Base-by-base conservation (phyloP, 1,140 invertebrate genomes). In the Brachystomella parvula region DNA sequence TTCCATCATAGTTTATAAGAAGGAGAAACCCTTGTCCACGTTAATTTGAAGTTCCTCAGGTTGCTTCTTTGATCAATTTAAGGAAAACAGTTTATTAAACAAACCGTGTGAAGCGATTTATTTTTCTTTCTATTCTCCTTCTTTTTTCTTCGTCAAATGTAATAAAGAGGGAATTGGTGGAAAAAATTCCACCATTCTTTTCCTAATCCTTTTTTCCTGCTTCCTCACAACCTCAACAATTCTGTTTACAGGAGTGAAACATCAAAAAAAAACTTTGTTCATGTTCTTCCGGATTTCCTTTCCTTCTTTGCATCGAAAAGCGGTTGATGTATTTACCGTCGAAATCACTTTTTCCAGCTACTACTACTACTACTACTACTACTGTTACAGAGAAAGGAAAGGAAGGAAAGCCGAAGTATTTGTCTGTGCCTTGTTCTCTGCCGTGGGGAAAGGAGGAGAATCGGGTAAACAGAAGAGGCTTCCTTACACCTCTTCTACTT, bases 311-410 rank as follows among this genome's bases (percentile, higher is more conserved):
- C 49, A 53, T 53, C 24, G 49, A 17, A 39, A 9, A 9, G 3
- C 24, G 49, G 49, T 53, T 53, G 49, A 53, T 53, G 49, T 53
- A 53, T 53, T 53, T 53, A 53, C 49, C 49, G 24, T 15, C 49
- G 24, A 53, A 53, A 53, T 53, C 49, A 24, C 9, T 15, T 53
- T 53, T 53, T 53, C 49, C 24, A 17, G 12, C 24, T 19, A 39
- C 35, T 39, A 39, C 35, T 39, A n/a, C n/a, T n/a, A n/a, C n/a
- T n/a, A n/a, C n/a, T n/a, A n/a, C 35, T 39, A 6, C 35, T 39
- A 19, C 6, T 39, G 19, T 39, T 9, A 39, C 19, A 19, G 6
- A 39, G 35, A 39, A 6, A 6, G 6, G 19, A 39, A 39, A 39
- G 19, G 9, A 15, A 24, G 15, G 12, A 26, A 26, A 53, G 49